Conservation (phyloP, 2,888 invertebrate genomes). For the Eurois occulta region DNA sequence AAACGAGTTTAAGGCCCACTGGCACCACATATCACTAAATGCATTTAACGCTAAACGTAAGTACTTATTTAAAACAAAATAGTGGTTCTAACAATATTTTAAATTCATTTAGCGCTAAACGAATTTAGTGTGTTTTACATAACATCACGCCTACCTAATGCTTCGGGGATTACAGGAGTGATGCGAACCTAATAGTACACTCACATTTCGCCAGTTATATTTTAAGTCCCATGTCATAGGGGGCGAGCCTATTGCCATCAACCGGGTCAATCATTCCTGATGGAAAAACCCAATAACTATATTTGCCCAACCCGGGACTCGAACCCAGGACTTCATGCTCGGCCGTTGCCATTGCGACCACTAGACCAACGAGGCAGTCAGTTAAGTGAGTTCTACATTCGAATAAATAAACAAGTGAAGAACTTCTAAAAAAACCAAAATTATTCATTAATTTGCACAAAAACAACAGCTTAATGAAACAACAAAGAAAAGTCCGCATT, state of each 20-base stretch:
- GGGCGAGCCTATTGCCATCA: too few relatives aligned
- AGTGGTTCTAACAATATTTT: background rate
- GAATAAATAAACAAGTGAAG: background rate
- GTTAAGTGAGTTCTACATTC: background rate
- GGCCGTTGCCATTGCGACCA: too few relatives aligned
- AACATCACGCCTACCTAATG: too few relatives aligned
- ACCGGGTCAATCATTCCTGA: too few relatives aligned
- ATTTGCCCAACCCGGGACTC: too few relatives aligned
- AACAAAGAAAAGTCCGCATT: constrained; percentile 3
- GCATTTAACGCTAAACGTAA: background rate
- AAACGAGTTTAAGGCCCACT: background rate
- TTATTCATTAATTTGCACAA: background rate
- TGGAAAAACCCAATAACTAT: too few relatives aligned
- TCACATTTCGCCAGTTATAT: too few relatives aligned
- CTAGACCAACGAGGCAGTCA: too few relatives aligned
- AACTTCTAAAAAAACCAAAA: background rate
- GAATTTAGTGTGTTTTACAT: background rate
- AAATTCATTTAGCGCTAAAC: background rate
- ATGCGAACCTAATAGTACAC: too few relatives aligned
- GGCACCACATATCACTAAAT: background rate
- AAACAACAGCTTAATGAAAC: background rate
- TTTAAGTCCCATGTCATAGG: too few relatives aligned
- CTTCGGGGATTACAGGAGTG: too few relatives aligned
- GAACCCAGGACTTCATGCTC: too few relatives aligned
- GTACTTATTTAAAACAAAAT: background rate